These are phyloP conservation scores for Planiliza haematocheilus DNA, from an alignment of 2,113 vertebrate genomes.

Conservation along the genomic window DNA sequence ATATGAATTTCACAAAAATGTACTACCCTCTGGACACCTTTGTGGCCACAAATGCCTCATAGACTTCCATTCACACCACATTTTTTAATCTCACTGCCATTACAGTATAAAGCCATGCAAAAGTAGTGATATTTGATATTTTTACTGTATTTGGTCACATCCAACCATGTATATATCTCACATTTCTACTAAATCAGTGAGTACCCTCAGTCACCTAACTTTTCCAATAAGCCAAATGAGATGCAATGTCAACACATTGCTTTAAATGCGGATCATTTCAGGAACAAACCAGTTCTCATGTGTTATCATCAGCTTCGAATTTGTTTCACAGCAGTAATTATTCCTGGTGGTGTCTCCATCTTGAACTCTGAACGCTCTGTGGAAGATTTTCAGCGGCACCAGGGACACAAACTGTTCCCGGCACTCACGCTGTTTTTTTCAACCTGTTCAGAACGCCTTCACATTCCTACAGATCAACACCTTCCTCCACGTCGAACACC, in stretches of 20 bases:
- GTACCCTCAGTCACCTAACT: too few species aligned
- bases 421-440: conserved; percentile 19
- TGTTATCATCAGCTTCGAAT: background rate
- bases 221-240: too few species aligned
- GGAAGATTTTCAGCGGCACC: conserved; percentile 6
- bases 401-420: conserved; percentile 26
- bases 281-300: background rate
- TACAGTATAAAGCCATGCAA: too few species aligned
- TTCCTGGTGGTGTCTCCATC: conserved; percentile 8
- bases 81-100: too few species aligned
- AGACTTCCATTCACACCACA: too few species aligned
- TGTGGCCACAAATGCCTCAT: too few species aligned
- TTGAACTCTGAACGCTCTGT: conserved; percentile 37
- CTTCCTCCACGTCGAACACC: conserved; percentile 43
- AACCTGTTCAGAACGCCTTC: conserved; percentile 36
- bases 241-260: background rate
- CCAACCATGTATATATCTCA: too few species aligned
- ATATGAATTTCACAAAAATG: too few species aligned
- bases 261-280: background rate
- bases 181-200: too few species aligned
- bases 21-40: too few species aligned
- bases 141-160: too few species aligned
- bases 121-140: too few species aligned
- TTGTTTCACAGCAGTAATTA: background rate
- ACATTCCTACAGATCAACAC: conserved; percentile 37